phyloP scores from a whole-genome alignment of 2,888 invertebrate genomes.

The Pollenia angustigena region DNA sequence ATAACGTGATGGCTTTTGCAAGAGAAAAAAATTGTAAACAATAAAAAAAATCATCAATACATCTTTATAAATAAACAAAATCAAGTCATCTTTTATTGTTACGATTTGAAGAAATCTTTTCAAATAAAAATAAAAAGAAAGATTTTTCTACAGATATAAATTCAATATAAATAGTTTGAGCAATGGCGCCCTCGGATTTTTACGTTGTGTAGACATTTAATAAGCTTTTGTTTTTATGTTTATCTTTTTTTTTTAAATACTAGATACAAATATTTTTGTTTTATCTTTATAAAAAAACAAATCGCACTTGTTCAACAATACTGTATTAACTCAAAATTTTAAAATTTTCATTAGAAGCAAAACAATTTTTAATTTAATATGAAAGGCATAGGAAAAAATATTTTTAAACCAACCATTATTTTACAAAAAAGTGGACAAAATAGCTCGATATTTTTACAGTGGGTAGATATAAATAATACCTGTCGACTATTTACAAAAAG shows the following conservation, averaged over 20 bases:
- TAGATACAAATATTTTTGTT: not conserved
- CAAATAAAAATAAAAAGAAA: slow-evolving; percentile 14
- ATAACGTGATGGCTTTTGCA: slow-evolving; percentile 9
- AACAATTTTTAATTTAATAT: too few relatives aligned
- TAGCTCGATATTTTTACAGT: too few relatives aligned
- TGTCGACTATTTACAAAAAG: too few relatives aligned
- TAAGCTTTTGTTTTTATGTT: not conserved
- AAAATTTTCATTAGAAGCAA: too few relatives aligned
- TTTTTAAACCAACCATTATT: too few relatives aligned
- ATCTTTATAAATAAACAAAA: not conserved
- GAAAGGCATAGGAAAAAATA: too few relatives aligned
- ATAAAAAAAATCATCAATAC: not conserved
- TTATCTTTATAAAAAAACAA: too few relatives aligned
- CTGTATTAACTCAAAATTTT: too few relatives aligned
- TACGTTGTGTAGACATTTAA: not conserved
- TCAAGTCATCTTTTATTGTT: slow-evolving; percentile 21
- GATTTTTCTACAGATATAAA: not conserved
- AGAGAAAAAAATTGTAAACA: not conserved
- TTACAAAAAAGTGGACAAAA: too few relatives aligned
- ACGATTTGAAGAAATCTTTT: not conserved
- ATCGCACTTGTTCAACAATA: too few relatives aligned
- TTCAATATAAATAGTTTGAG: slow-evolving; percentile 3
- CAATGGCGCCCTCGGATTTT: too few relatives aligned
- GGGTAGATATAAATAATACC: too few relatives aligned
- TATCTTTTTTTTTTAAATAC: not conserved